Evolutionary conservation across 2,888 invertebrate species (phyloP).

Genomic region (Cephus nigrinus): DNA sequence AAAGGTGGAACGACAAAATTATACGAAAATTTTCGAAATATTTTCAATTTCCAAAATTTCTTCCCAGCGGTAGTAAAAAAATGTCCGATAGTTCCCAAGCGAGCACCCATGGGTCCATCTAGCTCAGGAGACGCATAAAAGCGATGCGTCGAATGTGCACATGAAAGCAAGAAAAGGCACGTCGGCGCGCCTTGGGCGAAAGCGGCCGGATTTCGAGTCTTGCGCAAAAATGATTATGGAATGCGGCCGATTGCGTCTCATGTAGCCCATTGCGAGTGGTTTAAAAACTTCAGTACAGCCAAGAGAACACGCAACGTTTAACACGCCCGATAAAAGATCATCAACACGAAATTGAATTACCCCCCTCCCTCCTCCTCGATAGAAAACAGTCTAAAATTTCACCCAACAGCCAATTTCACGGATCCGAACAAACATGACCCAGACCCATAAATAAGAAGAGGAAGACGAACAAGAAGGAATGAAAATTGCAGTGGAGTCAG

Average conservation of each 20-base stretch:
- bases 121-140: neutral
- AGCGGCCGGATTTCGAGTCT: constrained; percentile 4
- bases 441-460: neutral
- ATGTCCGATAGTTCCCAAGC: neutral
- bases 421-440: neutral
- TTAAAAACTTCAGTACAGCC: neutral
- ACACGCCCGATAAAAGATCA: neutral
- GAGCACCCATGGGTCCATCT: neutral
- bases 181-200: constrained; percentile 1
- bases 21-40: neutral
- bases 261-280: neutral
- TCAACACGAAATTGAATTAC: neutral
- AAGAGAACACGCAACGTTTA: neutral
- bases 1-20: neutral
- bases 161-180: neutral
- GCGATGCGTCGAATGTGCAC: neutral
- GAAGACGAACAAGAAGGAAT: neutral
- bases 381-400: neutral
- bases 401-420: neutral
- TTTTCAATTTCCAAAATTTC: neutral
- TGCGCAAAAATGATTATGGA: constrained; percentile 5
- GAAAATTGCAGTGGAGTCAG: constrained; percentile 19
- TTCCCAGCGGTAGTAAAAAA: neutral
- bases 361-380: neutral
- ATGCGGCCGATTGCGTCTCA: constrained; percentile 4